These are phyloP conservation scores for Poecilus cupreus DNA, from an alignment of 2,888 invertebrate species.

Conservation along the genomic window DNA sequence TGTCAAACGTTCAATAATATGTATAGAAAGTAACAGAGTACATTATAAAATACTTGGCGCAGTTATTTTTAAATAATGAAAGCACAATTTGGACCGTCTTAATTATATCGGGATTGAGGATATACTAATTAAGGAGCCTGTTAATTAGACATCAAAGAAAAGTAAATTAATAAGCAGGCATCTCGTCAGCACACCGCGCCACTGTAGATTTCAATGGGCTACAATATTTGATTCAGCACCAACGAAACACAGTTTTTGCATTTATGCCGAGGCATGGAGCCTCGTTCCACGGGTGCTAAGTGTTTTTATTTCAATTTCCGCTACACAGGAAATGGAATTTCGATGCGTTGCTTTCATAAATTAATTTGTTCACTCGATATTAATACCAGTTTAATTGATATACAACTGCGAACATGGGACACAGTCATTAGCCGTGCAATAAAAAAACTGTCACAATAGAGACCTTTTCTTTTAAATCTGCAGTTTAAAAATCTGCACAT, in stretches of 20 bases:
- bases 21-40: too few species aligned
- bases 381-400: background rate
- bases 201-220: background rate
- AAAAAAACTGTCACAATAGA: too few species aligned
- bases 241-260: background rate
- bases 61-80: too few species aligned
- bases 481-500: too few species aligned
- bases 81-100: too few species aligned
- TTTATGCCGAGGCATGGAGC: background rate
- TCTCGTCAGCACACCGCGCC: background rate
- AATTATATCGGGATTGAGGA: background rate
- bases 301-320: conserved; percentile 37
- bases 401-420: too few species aligned
- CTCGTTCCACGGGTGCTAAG: background rate
- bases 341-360: conserved; percentile 1
- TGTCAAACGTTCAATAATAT: too few species aligned
- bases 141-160: background rate
- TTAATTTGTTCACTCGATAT: conserved; percentile 1
- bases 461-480: too few species aligned
- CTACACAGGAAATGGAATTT: conserved; percentile 1
- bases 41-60: too few species aligned
- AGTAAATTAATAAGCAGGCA: background rate
- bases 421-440: too few species aligned
- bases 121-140: background rate
- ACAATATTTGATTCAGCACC: background rate